phyloP scores from a whole-genome alignment of 2,113 vertebrate species.

The Psittacara wagleri region DNA sequence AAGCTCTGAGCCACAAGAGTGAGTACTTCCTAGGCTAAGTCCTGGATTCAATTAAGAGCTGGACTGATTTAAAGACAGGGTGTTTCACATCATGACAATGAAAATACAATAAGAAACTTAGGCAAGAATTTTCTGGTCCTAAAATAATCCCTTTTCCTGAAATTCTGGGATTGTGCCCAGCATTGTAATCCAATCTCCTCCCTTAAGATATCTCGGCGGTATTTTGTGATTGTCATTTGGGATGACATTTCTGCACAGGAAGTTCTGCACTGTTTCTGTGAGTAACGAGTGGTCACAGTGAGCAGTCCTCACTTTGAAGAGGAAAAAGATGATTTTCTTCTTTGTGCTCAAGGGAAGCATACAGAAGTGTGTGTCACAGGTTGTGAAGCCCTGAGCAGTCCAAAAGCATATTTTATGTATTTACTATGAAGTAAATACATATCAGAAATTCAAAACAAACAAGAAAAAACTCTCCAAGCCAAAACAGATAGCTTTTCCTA shows the following conservation, averaged over 20 bases:
- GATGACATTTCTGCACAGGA: conserved; percentile 61
- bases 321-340: neutral
- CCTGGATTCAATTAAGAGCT: conserved; percentile 14
- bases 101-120: conserved; percentile 53
- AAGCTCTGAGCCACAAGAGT: neutral
- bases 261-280: neutral
- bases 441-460: neutral
- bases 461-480: too few relatives aligned
- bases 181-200: conserved; percentile 50
- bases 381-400: neutral
- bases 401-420: neutral
- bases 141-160: conserved; percentile 64
- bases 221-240: conserved; percentile 39
- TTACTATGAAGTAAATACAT: neutral
- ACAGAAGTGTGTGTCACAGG: neutral
- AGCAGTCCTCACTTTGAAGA: neutral
- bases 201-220: conserved; percentile 25
- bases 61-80: conserved; percentile 35
- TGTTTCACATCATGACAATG: conserved; percentile 1
- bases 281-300: neutral
- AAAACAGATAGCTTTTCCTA: neutral
- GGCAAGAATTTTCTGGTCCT: conserved; percentile 50
- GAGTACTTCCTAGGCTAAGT: neutral
- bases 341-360: neutral
- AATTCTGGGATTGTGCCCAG: conserved; percentile 50